Evolutionary conservation across 2,888 invertebrate genomes (phyloP).

Genomic region (Tridacna gigas): DNA sequence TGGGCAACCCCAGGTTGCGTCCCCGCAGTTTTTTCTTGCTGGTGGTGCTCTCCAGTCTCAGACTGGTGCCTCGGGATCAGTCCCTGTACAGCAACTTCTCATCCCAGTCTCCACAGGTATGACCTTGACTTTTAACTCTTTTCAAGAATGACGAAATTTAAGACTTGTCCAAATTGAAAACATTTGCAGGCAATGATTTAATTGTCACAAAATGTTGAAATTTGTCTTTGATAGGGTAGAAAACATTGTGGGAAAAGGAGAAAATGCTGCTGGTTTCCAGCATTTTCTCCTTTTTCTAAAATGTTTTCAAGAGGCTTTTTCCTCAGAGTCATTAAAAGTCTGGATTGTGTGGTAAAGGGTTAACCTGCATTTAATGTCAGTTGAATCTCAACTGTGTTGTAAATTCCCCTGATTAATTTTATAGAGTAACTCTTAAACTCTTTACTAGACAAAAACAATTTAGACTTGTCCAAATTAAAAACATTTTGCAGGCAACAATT

Average conservation of each 20-base stretch:
- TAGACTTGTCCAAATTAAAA: no score
- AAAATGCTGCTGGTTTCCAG: background rate
- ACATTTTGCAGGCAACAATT: no score
- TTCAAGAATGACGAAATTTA: background rate
- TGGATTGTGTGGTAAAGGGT: no score
- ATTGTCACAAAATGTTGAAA: no score
- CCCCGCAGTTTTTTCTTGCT: constrained; percentile 83
- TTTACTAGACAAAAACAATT: no score
- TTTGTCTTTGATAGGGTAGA: no score
- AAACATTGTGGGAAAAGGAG: background rate
- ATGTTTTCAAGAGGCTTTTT: constrained; percentile 1
- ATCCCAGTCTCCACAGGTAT: constrained; percentile 97
- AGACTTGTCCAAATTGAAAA: background rate
- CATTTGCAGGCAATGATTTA: no score
- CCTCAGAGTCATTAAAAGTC: no score
- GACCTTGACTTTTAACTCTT: background rate
- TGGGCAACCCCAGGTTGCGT: constrained; percentile 83
- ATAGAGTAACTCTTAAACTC: no score
- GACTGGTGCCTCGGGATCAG: constrained; percentile 70
- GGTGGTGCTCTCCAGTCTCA: constrained; percentile 74
- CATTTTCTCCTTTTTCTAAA: background rate
- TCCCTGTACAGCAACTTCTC: constrained; percentile 89
- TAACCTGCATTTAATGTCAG: no score
- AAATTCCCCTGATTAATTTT: no score
- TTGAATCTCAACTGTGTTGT: no score